These are phyloP conservation scores for Astreopora myriophthalma DNA, from an alignment of 64 coral and sea anemone genomes.

Conservation along the genomic window DNA sequence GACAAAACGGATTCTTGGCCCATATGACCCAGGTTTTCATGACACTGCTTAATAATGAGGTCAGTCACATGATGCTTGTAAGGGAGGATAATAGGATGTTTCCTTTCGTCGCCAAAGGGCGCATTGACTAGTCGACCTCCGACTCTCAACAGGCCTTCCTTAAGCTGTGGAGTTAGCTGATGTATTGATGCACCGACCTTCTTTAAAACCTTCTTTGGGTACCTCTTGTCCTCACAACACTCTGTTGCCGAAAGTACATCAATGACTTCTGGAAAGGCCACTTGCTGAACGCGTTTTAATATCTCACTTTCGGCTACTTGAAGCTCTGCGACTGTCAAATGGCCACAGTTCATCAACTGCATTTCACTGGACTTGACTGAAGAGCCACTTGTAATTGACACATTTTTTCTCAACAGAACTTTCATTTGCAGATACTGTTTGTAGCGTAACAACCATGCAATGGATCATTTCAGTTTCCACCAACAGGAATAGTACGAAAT, in stretches of 20 bases:
- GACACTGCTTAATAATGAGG: conserved; percentile 54
- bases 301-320: conserved; percentile 35
- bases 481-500: conserved; percentile 47
- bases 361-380: conserved; percentile 1
- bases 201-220: not conserved
- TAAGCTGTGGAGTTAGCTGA: conserved; percentile 5
- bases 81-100: conserved; percentile 6
- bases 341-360: not conserved
- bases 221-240: not conserved
- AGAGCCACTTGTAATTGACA: not conserved
- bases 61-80: conserved; percentile 51
- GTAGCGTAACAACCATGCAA: conserved; percentile 27
- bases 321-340: conserved; percentile 24
- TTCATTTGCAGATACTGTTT: conserved; percentile 26
- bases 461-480: conserved; percentile 39
- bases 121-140: conserved; percentile 49
- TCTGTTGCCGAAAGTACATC: not conserved
- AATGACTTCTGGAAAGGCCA: conserved; percentile 9
- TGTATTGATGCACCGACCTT: not conserved
- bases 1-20: conserved; percentile 71
- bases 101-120: not conserved
- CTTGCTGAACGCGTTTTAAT: conserved; percentile 6
- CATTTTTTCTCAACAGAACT: not conserved
- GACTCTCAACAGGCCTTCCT: conserved; percentile 43
- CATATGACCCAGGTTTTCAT: conserved; percentile 40